Percentiles rank a stretch among this genome's conserved stretches.
Conservation (phyloP, 1,140 invertebrate species). For the Drosophila pseudoananassae region DNA sequence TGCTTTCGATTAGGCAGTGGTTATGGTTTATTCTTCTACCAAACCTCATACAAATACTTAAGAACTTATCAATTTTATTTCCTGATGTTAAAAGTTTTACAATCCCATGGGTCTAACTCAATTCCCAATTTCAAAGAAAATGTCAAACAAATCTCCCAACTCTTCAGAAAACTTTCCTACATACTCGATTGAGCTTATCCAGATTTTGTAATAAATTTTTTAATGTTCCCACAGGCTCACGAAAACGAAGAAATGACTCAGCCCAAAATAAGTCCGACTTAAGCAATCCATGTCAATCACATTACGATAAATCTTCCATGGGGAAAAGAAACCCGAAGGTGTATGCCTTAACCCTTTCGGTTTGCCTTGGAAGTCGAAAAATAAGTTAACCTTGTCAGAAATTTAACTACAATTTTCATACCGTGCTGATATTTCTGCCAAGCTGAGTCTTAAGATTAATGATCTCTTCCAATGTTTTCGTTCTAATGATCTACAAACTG, state of each 20-base stretch:
- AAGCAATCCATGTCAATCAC: conserved; percentile 53
- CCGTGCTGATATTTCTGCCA: conserved; percentile 49
- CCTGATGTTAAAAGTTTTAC: not conserved
- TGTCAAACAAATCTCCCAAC: not conserved
- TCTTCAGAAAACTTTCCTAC: conserved; percentile 6
- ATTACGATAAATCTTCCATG: conserved; percentile 29
- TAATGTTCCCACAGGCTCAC: conserved; percentile 44
- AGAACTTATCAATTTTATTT: not conserved
- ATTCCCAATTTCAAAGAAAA: not conserved
- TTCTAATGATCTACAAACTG: conserved; percentile 65
- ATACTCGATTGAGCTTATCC: not conserved
- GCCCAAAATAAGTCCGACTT: conserved; percentile 30
- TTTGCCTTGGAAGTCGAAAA: conserved; percentile 5
- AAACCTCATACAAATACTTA: not conserved
- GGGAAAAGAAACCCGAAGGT: conserved; percentile 3
- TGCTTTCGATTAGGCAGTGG: not conserved
- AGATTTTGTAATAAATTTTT: conserved; percentile 32
- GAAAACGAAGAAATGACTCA: conserved; percentile 41
- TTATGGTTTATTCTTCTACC: not conserved
- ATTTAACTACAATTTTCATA: conserved; percentile 32
- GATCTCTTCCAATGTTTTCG: conserved; percentile 37
- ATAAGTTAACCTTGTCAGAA: conserved; percentile 47
- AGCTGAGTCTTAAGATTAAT: conserved; percentile 46
- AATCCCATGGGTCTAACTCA: not conserved
- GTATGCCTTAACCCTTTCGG: conserved; percentile 4